Evolutionary conservation across 2,888 invertebrate species (phyloP), one percentile per base, ranked within the genome.

Genomic region (Caenorhabditis sp.): DNA sequence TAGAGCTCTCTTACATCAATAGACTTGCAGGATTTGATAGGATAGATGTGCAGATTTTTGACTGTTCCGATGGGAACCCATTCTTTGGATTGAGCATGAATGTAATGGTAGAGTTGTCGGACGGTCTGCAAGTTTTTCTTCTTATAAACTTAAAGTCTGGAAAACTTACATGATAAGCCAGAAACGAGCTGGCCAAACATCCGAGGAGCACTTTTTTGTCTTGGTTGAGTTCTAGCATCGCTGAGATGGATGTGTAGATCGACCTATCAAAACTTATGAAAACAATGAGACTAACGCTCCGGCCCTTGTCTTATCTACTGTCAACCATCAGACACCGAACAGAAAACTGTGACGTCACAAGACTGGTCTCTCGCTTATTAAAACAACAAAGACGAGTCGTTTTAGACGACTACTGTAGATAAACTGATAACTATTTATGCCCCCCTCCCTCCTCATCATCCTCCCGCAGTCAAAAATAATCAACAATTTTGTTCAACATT

Each of bases 31-130:
- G 86, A 86, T 31, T 88, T 88, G 35, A 85, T 84, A 0, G 88
- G 88, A 51, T 84, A 84, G 38, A 88, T 82, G 63, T 80, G 81
- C 1, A 88, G 84, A 28, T 80, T 68, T 49, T 85, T 86, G 12
- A 88, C 79, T 3, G 61, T 31, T 31, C 88, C 88, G 44, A 88
- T 80, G 5, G 88, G 88, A 10, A 88, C 63, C 83, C 85, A 88
- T 58, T 86, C 81, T 8, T 81, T 47, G 6, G 49, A 44, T 54
- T 47, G 68, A 1, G 63, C 28, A 38, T 31, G 24, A n/a, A 72
- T 41, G 28, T 82, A 83, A 14, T 38, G 49, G 12, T 75, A 77
- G 14, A 75, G 31, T 58, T 77, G 64, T 10, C 76, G 72, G n/a
- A 61, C 49, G 0, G 61, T 66, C 75, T 84, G 28, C 47, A 72